phyloP scores from a whole-genome alignment of 2,797 vertebrate species.

The Sylvia borin region DNA sequence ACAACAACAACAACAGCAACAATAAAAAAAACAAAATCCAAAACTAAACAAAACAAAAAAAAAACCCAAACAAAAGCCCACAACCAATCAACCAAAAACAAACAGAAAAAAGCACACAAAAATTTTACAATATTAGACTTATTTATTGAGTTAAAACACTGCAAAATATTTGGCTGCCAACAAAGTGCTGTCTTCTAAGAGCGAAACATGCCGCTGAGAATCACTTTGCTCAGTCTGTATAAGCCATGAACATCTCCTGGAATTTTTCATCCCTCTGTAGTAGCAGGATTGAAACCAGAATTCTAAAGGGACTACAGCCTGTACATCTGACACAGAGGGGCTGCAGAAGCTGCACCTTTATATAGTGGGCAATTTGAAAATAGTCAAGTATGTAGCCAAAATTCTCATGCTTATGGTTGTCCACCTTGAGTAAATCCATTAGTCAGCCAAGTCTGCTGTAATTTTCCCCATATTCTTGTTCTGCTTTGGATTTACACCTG shows the following conservation, averaged over 20 bases:
- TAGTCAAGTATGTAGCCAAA: rapidly evolving
- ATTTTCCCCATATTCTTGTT: neutral
- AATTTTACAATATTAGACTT: neutral
- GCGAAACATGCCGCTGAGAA: neutral
- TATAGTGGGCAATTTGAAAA: neutral
- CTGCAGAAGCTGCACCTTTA: neutral
- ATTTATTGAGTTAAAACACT: neutral
- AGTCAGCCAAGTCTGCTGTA: neutral
- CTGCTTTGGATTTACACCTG: neutral
- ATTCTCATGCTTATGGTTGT: neutral
- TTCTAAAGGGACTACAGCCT: neutral
- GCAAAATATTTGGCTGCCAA: neutral
- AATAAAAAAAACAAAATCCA: too few relatives aligned
- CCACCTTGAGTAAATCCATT: neutral
- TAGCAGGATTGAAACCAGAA: neutral
- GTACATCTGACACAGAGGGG: neutral
- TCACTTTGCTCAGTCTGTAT: rapidly evolving
- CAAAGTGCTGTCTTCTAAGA: neutral
- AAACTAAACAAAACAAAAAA: too few relatives aligned
- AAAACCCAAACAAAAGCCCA: too few relatives aligned
- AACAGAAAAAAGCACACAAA: neutral
- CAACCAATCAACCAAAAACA: neutral
- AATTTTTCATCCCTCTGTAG: rapidly evolving
- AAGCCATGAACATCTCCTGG: neutral
- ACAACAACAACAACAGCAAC: too few relatives aligned